Base-by-base conservation (phyloP, 2,797 vertebrate species). In the Melanotaenia boesemani region DNA sequence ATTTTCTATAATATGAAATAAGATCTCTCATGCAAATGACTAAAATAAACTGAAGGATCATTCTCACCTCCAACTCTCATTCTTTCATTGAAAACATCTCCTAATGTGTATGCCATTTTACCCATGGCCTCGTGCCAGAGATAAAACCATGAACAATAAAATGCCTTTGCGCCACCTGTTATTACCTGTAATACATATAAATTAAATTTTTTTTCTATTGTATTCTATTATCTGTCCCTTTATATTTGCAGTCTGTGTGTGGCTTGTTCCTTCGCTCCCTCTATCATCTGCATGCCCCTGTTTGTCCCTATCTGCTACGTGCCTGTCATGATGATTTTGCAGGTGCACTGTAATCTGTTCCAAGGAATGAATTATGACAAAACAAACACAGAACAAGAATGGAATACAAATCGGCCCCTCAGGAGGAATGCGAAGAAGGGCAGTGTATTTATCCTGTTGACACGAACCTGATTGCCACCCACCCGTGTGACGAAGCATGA, bases 291-390 rank as follows among this genome's bases (percentile, higher is more conserved):
- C 68, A 30, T 26, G 41, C 62, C 60, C 63, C 61, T 61, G 44
- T 76, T 77, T 50, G 57, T 78, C 50, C 76, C 81, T 77, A 69
- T 80, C 67, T 52, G 39, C 1, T 28, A 59, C 41, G 13, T 68
- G 30, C 41, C n/a, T 79, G 72, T 77, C 50, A 69, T 76, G 59
- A 74, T 70, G 66, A 85, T 80, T 85, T 83, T 28, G 5, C 72
- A 80, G 80, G 81, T 84, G 85, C 67, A 41, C 64, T 22, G 7
- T 75, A 82, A 86, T 89, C 55, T 76, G 44, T 67, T 72, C 67
- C 59, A 72, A 74, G 74, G 48, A 64, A 75, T 80, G 83, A 88
- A 77, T 80, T 79, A 82, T 70, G 76, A 77, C 70, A 79, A 77
- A 69, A 75, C 63, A 79, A 87, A 81, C 44, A 56, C 57, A 26